Percentiles rank a stretch among this genome's conserved stretches.
Evolutionary conservation across 2,797 vertebrate genomes (phyloP).

Genomic region (Leptoclinus maculatus): DNA sequence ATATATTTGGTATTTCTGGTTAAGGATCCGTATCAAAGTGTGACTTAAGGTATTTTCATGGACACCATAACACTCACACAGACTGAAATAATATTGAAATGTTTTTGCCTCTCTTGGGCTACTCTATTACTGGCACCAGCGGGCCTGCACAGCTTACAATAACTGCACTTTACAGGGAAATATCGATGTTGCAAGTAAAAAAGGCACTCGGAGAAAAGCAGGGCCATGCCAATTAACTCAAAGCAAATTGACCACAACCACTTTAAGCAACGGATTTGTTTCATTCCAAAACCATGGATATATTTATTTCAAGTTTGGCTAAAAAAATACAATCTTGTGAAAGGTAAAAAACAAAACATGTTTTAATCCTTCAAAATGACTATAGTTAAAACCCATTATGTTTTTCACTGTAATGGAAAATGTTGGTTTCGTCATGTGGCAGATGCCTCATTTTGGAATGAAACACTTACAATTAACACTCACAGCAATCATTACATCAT

Average conservation of each 20-base stretch:
- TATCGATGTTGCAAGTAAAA: slow-evolving; percentile 50
- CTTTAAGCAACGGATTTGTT: slow-evolving; percentile 39
- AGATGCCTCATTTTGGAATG: slow-evolving; percentile 48
- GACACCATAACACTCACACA: slow-evolving; percentile 46
- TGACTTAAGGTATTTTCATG: slow-evolving; percentile 44
- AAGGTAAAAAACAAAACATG: neutral
- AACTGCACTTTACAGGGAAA: slow-evolving; percentile 56
- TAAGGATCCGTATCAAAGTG: slow-evolving; percentile 43
- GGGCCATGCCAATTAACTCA: slow-evolving; percentile 47
- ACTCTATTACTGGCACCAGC: slow-evolving; percentile 31
- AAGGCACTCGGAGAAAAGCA: slow-evolving; percentile 77
- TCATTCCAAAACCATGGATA: slow-evolving; percentile 46
- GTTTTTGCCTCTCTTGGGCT: slow-evolving; percentile 38
- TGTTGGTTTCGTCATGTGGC: neutral
- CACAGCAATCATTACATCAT: slow-evolving; percentile 37
- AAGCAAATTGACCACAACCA: slow-evolving; percentile 50
- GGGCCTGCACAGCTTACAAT: slow-evolving; percentile 43
- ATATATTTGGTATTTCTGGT: slow-evolving; percentile 68
- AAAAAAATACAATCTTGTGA: slow-evolving; percentile 24
- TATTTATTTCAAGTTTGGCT: neutral
- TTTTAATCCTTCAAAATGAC: neutral
- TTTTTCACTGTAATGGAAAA: slow-evolving; percentile 9
- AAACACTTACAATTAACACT: slow-evolving; percentile 41
- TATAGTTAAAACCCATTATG: slow-evolving; percentile 3
- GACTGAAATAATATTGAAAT: slow-evolving; percentile 7